Evolutionary conservation across 1,140 invertebrate species (phyloP).

Genomic region (Amphibalanus amphitrite): DNA sequence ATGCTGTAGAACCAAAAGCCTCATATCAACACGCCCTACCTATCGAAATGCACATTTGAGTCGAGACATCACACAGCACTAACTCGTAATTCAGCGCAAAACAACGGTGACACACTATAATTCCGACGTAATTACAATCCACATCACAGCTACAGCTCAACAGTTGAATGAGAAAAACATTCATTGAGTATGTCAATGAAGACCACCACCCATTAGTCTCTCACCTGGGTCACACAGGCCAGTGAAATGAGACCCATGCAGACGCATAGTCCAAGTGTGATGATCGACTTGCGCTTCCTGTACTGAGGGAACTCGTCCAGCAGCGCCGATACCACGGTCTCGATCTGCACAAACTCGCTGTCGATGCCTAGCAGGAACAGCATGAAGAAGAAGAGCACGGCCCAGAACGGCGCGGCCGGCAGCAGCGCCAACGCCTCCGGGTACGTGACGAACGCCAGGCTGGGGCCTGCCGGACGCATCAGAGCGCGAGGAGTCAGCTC

Average conservation of each 20-base stretch:
- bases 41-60: background rate
- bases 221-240: background rate
- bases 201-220: too few relatives aligned
- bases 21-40: background rate
- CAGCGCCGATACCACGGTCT: slow-evolving; percentile 52
- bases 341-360: slow-evolving; percentile 47
- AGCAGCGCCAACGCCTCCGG: slow-evolving; percentile 35
- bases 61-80: too few relatives aligned
- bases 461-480: slow-evolving; percentile 24
- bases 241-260: slow-evolving; percentile 34
- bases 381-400: slow-evolving; percentile 34
- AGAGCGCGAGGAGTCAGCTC: too few relatives aligned
- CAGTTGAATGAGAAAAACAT: too few relatives aligned
- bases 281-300: slow-evolving; percentile 35
- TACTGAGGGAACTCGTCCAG: slow-evolving; percentile 45
- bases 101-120: too few relatives aligned
- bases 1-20: background rate
- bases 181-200: too few relatives aligned
- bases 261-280: slow-evolving; percentile 38
- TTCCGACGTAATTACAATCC: too few relatives aligned
- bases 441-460: slow-evolving; percentile 35
- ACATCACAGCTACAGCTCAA: too few relatives aligned
- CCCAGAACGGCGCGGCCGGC: slow-evolving; percentile 33
- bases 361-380: slow-evolving; percentile 26
- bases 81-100: too few relatives aligned